Evolutionary conservation across 37 sponge, comb jelly and placozoan genomes (phyloP).

Genomic region (Trichoplax adhaerens): DNA sequence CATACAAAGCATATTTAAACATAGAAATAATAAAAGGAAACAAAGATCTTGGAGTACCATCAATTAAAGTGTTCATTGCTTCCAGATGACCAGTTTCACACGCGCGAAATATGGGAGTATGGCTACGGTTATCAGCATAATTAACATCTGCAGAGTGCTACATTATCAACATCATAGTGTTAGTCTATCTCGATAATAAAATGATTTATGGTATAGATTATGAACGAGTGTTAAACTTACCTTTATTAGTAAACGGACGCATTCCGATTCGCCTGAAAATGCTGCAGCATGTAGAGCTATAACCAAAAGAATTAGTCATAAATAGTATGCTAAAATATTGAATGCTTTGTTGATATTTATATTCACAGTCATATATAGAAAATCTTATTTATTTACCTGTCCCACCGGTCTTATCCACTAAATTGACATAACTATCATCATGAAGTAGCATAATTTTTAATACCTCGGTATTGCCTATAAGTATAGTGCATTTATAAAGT

Average conservation of each 20-base stretch:
- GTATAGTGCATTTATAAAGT: not conserved
- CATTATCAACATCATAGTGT: not conserved
- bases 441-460: slow-evolving; percentile 42
- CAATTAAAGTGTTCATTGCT: slow-evolving; percentile 39
- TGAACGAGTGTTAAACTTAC: slow-evolving; percentile 13
- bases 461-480: slow-evolving; percentile 20
- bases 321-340: slow-evolving; percentile 1
- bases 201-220: not conserved
- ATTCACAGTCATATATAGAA: too few relatives aligned
- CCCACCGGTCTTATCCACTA: slow-evolving; percentile 36
- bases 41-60: not conserved
- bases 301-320: not conserved
- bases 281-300: slow-evolving; percentile 72
- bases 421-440: slow-evolving; percentile 15
- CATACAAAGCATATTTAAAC: too few relatives aligned
- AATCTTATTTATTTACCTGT: slow-evolving; percentile 24
- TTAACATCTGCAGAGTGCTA: slow-evolving; percentile 52
- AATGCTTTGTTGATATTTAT: not conserved
- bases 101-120: slow-evolving; percentile 66
- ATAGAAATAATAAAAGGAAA: too few relatives aligned
- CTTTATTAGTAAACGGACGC: slow-evolving; percentile 51
- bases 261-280: slow-evolving; percentile 42
- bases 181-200: not conserved
- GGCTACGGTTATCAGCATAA: slow-evolving; percentile 38
- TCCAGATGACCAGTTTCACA: slow-evolving; percentile 71